These are phyloP conservation scores for Pomatostomus ruficeps DNA, from an alignment of 2,113 vertebrate species.

Conservation along the genomic window DNA sequence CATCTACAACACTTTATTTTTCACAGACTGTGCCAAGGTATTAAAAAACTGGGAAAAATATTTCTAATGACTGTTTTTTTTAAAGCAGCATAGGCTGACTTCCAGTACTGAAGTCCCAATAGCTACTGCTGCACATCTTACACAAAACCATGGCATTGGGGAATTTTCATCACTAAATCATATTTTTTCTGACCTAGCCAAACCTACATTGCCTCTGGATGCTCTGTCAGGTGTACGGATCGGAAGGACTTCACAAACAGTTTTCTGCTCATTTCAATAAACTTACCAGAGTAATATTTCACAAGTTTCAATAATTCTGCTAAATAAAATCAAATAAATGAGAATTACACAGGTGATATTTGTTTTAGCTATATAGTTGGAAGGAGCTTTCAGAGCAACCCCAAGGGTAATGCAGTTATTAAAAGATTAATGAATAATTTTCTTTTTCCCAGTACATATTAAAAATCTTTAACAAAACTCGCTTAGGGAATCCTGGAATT, in stretches of 20 bases:
- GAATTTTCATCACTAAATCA: background rate
- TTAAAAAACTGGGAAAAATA: background rate
- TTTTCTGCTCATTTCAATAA: background rate
- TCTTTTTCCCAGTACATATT: background rate
- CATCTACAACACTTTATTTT: background rate
- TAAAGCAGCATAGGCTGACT: background rate
- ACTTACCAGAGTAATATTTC: background rate
- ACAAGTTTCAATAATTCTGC: background rate
- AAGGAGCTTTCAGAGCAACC: background rate
- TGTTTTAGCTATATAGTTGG: background rate
- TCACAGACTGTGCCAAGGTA: background rate
- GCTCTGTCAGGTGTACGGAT: background rate
- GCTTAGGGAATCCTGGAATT: background rate
- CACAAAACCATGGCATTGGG: background rate
- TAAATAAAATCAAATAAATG: background rate
- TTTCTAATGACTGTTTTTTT: background rate
- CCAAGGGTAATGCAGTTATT: background rate
- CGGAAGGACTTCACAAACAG: background rate
- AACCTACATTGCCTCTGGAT: background rate
- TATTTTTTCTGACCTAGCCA: background rate
- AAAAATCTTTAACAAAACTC: background rate
- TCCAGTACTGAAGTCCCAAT: background rate
- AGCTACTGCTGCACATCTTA: background rate
- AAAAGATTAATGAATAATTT: background rate
- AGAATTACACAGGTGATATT: background rate